Evolutionary conservation across 2,888 invertebrate genomes (phyloP).

Genomic region (Cylindroiulus punctatus): DNA sequence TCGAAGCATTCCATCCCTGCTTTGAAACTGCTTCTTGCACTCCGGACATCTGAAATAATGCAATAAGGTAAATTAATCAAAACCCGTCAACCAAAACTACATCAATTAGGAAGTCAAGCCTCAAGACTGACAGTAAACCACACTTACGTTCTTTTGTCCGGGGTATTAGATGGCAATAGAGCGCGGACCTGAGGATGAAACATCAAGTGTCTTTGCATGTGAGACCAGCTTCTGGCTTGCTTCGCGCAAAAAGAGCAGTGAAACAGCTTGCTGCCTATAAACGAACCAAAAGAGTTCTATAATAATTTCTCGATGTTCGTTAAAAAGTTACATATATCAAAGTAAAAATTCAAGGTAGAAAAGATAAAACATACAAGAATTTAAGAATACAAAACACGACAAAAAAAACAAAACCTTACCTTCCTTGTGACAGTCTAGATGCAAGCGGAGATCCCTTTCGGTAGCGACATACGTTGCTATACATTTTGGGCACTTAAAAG

Average conservation of each 20-base stretch:
- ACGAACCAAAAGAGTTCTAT: too few species aligned
- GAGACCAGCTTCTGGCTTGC: slow-evolving; percentile 1
- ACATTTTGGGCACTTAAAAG: background rate
- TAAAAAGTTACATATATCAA: too few species aligned
- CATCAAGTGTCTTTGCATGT: slow-evolving; percentile 1
- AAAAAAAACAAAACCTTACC: background rate
- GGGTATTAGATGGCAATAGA: background rate
- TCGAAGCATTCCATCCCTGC: slow-evolving; percentile 5
- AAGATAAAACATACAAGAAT: too few species aligned
- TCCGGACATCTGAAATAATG: background rate
- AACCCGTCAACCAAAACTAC: too few species aligned
- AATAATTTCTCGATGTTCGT: too few species aligned
- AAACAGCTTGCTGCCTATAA: background rate
- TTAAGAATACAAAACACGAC: too few species aligned
- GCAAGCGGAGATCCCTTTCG: background rate
- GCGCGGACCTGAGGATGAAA: background rate
- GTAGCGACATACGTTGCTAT: background rate
- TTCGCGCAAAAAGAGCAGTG: background rate
- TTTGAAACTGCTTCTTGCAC: background rate
- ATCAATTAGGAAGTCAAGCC: too few species aligned
- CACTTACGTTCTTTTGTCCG: background rate
- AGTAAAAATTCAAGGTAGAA: too few species aligned
- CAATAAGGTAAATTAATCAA: too few species aligned
- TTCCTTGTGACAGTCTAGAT: background rate
- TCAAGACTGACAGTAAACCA: too few species aligned